Evolutionary conservation across 2,888 invertebrate genomes (phyloP).

Genomic region (Volucella inanis): DNA sequence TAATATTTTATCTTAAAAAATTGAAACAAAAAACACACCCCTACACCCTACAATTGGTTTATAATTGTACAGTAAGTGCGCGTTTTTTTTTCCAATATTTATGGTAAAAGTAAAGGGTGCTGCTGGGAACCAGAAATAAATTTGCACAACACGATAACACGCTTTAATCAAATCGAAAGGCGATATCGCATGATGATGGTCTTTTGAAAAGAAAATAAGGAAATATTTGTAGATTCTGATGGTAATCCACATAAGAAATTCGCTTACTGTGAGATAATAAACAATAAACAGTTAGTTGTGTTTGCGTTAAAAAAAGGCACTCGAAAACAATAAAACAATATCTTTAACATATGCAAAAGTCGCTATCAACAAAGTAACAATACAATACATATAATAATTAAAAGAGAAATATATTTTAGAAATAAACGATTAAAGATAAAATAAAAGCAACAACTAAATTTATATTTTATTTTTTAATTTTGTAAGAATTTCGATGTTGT

Average conservation of each 20-base stretch:
- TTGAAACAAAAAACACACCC: neutral
- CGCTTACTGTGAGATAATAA: slow-evolving; percentile 17
- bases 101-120: slow-evolving; percentile 48
- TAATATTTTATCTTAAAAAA: slow-evolving; percentile 47
- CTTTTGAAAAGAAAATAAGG: neutral
- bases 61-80: slow-evolving; percentile 32
- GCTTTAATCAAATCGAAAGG: slow-evolving; percentile 52
- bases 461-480: slow-evolving; percentile 64
- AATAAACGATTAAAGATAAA: slow-evolving; percentile 46
- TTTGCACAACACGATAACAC: slow-evolving; percentile 20
- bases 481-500: slow-evolving; percentile 72
- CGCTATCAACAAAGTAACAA: slow-evolving; percentile 35
- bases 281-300: neutral
- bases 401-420: slow-evolving; percentile 7
- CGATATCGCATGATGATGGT: slow-evolving; percentile 4
- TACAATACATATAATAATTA: slow-evolving; percentile 1
- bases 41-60: slow-evolving; percentile 6
- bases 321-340: slow-evolving; percentile 1
- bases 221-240: slow-evolving; percentile 3
- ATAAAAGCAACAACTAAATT: slow-evolving; percentile 48
- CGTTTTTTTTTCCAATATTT: slow-evolving; percentile 14
- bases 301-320: neutral
- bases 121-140: slow-evolving; percentile 41
- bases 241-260: slow-evolving; percentile 15
- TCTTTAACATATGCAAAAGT: slow-evolving; percentile 35